Conservation (phyloP, 2,113 vertebrate species). For the Ciconia maguari region DNA sequence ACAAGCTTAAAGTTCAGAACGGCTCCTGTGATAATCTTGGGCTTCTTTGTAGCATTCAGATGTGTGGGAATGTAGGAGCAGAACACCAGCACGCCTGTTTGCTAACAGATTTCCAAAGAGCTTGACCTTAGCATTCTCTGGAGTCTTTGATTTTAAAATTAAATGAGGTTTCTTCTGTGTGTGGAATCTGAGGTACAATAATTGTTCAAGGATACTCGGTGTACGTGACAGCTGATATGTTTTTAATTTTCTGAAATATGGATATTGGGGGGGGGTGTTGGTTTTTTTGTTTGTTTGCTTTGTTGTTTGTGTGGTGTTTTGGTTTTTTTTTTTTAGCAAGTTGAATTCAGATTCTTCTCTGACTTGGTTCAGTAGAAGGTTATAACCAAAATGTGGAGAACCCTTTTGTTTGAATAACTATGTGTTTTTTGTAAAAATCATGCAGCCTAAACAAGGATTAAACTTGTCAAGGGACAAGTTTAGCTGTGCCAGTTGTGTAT, state of each 20-base stretch:
- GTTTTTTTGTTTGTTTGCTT: neutral
- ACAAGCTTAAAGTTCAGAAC: neutral
- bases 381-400: neutral
- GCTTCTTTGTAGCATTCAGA: neutral
- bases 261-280: neutral
- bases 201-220: neutral
- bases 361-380: neutral
- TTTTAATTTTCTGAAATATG: neutral
- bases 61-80: neutral
- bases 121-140: neutral
- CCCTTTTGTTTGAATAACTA: neutral
- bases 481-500: neutral
- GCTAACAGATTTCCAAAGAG: neutral
- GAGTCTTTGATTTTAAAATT: neutral
- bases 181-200: neutral
- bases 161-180: neutral
- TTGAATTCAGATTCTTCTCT: neutral
- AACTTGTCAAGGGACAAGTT: neutral
- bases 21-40: neutral
- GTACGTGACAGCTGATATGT: accelerated
- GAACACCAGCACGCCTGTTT: neutral
- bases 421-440: neutral
- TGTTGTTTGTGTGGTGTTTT: neutral
- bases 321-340: neutral
- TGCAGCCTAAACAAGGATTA: neutral